Percentiles rank a stretch among this genome's conserved stretches.
These are phyloP conservation scores for Spinibarbus caldwelli DNA, from an alignment of 2,797 vertebrate species.

Conservation along the genomic window DNA sequence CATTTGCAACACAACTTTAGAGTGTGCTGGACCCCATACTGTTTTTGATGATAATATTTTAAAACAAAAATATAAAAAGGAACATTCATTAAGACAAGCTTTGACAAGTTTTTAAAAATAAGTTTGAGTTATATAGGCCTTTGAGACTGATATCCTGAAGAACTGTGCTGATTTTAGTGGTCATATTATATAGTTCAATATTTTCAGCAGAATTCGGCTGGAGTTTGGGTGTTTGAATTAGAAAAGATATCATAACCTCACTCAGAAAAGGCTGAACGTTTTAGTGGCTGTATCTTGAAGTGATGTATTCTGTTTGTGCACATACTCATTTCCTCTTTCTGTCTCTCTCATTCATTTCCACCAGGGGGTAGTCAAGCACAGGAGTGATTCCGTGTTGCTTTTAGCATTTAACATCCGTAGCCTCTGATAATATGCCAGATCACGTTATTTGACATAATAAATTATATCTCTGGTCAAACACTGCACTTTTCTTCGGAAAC, in stretches of 20 bases:
- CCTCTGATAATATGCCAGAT: not conserved
- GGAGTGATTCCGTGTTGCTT: not conserved
- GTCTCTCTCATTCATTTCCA: constrained; percentile 19
- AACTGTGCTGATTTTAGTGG: not conserved
- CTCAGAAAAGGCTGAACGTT: not conserved
- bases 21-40: not conserved
- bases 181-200: no score
- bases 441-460: not conserved
- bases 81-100: not conserved
- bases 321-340: not conserved
- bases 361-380: constrained; percentile 27
- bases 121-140: no score
- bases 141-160: not conserved
- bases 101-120: not conserved
- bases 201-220: no score
- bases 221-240: not conserved
- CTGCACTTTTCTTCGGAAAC: constrained; percentile 21
- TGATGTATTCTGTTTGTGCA: not conserved
- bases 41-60: not conserved
- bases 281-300: not conserved
- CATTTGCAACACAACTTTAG: not conserved
- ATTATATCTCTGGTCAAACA: not conserved
- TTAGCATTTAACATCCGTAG: not conserved
- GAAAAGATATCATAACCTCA: not conserved
- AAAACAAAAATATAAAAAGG: not conserved